phyloP scores from a whole-genome alignment of 2,113 vertebrate genomes.

The Baryphthengus martii region DNA sequence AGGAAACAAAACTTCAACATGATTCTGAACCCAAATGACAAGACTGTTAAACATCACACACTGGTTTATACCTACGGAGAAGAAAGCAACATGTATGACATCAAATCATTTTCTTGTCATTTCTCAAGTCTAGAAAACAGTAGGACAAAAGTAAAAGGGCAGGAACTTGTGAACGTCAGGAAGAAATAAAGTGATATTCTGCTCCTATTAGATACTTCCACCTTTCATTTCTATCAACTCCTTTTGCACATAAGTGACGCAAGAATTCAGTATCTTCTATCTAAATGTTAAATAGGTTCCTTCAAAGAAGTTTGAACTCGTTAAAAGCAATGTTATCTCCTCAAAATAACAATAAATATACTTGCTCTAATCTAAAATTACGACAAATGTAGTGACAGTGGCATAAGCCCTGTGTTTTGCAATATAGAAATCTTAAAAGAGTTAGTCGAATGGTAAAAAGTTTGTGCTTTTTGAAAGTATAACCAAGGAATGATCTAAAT shows the following conservation, averaged over 20 bases:
- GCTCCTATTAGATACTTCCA: neutral
- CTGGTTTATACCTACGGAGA: neutral
- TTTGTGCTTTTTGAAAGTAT: neutral
- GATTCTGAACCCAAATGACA: neutral
- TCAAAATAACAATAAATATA: neutral
- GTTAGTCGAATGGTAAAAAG: neutral
- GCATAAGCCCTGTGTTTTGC: neutral
- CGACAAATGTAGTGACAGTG: neutral
- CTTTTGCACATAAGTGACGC: neutral
- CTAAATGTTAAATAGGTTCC: neutral
- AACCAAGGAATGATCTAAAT: neutral
- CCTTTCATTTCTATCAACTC: neutral
- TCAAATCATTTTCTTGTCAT: neutral
- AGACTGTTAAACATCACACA: neutral
- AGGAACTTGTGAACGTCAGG: neutral
- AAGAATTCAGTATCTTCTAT: neutral
- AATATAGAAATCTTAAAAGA: neutral
- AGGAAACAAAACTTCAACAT: neutral
- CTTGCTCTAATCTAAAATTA: neutral
- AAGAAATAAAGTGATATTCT: neutral
- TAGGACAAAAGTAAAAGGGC: neutral
- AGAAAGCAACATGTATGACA: neutral
- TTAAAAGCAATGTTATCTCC: neutral
- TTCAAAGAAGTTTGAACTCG: neutral
- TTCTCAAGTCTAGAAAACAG: neutral